Percentiles rank a stretch among this genome's conserved stretches.
Evolutionary conservation across 2,888 invertebrate genomes (phyloP).

Genomic region (Rhaphigaster nebulosa): DNA sequence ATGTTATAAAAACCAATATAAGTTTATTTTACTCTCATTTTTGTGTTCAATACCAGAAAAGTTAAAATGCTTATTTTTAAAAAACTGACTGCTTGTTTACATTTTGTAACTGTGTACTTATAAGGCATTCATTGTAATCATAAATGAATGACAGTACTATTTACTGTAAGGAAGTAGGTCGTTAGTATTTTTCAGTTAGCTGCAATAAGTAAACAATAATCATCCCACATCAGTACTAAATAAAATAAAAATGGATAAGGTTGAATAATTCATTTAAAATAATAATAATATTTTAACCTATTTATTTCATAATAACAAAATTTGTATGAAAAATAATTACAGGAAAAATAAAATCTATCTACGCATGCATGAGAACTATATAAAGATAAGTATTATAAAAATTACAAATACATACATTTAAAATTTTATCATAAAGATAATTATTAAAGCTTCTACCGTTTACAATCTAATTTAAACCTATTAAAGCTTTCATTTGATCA

Average conservation of each 20-base stretch:
- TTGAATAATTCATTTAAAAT: neutral
- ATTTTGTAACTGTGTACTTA: too few relatives aligned
- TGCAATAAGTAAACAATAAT: neutral
- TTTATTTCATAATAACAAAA: neutral
- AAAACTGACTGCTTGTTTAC: too few relatives aligned
- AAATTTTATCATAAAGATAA: neutral
- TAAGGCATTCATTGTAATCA: neutral
- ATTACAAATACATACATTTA: neutral
- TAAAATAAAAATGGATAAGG: neutral
- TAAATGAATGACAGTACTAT: neutral
- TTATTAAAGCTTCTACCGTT: slow-evolving; percentile 13
- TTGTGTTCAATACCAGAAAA: too few relatives aligned
- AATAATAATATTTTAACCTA: neutral
- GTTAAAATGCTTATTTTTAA: too few relatives aligned
- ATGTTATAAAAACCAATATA: too few relatives aligned
- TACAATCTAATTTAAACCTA: neutral
- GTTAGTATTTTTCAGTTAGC: neutral
- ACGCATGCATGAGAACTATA: neutral
- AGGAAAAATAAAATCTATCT: slow-evolving; percentile 10
- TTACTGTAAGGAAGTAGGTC: too few relatives aligned
- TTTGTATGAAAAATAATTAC: slow-evolving; percentile 8
- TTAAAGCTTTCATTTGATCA: slow-evolving; percentile 40
- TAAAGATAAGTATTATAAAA: neutral
- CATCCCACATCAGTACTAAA: neutral
- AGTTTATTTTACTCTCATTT: too few relatives aligned